Base-by-base conservation (phyloP, 2,113 vertebrate species). In the Catharus fuscescens region DNA sequence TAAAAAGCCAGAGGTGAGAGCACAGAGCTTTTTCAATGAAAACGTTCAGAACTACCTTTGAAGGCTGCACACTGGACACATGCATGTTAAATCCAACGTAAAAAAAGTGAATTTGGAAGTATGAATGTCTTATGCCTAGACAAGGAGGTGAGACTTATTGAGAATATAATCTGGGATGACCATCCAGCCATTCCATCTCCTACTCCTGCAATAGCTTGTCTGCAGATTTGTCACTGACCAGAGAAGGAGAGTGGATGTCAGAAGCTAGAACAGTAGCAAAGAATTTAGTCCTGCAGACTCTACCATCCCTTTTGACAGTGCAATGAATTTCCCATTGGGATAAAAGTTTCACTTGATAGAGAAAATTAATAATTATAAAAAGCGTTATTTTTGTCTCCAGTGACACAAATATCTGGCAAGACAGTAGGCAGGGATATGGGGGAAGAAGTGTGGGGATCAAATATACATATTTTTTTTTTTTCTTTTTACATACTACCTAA, bases 71-170 rank as follows among this genome's bases (percentile, higher is more conserved):
- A 7, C 12, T 66, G 23, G 48, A 32, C 14, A 71, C 2, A n/a
- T 0, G 3, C 7, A 24, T 3, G 8, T 32, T 24, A 13, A 84
- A 66, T 6, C 14, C 26, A 62, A 88, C 34, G 32, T 3, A 57
- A 70, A 29, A 10, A 31, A 61, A 32, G 4, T 18, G 0, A 38
- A 66, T 59, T 52, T 62, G 31, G 15, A 44, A 62, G 5, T 64
- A 34, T 7, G 9, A 52, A 48, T 48, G 38, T 40, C 24, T 71
- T 25, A n/a, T 0, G 2, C 38, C 10, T 64, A 21, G 34, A 67
- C 1, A 0, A 72, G 2, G 1, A 1, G 5, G 26, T 21, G 10
- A 62, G 77, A 85, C 5, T 44, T 52, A 14, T 17, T 14, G 29
- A 85, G 42, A 24, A 50, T 7, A 6, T 14, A 20, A 59, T 34